Conservation (phyloP, 2,797 vertebrate genomes). For the Myotis myotis region DNA sequence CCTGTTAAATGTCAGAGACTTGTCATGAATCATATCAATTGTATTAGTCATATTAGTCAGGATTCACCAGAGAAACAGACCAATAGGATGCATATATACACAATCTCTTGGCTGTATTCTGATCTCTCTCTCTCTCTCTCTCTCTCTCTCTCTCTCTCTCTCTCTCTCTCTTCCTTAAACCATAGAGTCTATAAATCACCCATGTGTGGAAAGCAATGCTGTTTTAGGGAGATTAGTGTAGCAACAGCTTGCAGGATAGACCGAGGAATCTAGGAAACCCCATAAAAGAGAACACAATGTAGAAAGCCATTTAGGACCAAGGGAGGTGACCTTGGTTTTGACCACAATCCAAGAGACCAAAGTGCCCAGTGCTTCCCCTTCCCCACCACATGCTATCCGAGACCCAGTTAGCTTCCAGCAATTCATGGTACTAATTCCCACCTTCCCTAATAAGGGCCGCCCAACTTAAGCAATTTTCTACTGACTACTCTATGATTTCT, state of each 20-base stretch:
- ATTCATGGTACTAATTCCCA: neutral
- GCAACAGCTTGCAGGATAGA: neutral
- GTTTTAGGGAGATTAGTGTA: neutral
- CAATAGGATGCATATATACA: neutral
- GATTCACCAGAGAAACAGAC: neutral
- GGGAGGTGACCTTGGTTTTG: neutral
- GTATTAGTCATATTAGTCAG: neutral
- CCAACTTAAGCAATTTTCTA: neutral
- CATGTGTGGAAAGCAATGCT: neutral
- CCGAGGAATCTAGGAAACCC: neutral
- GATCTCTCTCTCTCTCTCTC: neutral
- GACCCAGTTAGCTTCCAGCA: neutral
- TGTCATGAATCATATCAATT: neutral
- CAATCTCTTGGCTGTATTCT: neutral
- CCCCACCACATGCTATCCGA: too few relatives aligned
- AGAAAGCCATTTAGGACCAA: neutral
- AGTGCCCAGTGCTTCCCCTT: neutral
- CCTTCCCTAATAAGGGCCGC: neutral
- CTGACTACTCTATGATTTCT: neutral
- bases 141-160: neutral
- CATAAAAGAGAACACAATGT: neutral
- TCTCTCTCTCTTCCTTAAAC: neutral
- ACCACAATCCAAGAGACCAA: neutral
- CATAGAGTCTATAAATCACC: neutral
- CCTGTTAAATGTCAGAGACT: neutral